Conservation (phyloP, 2,888 invertebrate species). For the Scelioninae gen. 1 region DNA sequence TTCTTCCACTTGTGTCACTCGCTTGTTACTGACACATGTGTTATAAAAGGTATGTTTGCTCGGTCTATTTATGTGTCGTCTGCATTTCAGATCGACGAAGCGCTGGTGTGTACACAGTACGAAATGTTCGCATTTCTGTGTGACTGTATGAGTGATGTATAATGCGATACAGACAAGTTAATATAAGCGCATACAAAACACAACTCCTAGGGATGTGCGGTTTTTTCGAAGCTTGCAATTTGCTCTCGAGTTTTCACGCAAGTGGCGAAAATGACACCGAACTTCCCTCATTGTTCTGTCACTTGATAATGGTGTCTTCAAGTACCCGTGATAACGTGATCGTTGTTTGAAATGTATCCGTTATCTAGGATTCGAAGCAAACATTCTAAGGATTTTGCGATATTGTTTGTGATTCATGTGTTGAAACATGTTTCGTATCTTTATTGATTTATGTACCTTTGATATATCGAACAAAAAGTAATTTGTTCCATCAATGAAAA, state of each 20-base stretch:
- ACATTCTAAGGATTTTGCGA: too few species aligned
- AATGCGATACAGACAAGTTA: not conserved
- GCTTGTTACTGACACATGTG: constrained; percentile 49
- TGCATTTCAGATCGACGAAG: constrained; percentile 39
- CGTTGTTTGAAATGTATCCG: constrained; percentile 6
- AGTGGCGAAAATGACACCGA: constrained; percentile 68
- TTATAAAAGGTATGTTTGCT: constrained; percentile 53
- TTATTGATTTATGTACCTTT: too few species aligned
- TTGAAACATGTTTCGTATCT: too few species aligned
- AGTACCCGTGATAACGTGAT: constrained; percentile 29
- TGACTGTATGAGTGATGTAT: not conserved
- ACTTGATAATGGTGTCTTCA: constrained; percentile 70
- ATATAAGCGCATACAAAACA: constrained; percentile 10
- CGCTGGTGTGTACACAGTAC: not conserved
- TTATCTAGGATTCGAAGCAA: not conserved
- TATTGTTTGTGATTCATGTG: too few species aligned
- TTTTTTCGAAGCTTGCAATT: too few species aligned
- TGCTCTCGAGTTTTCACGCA: constrained; percentile 30
- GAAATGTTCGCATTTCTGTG: not conserved
- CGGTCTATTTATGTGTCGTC: constrained; percentile 49
- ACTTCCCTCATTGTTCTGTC: constrained; percentile 66
- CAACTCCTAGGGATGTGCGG: not conserved
- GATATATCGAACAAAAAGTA: too few species aligned
- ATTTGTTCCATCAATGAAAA: too few species aligned
- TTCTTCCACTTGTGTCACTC: constrained; percentile 1